phyloP scores from a whole-genome alignment of 2,797 vertebrate species.

The Cynopterus sphinx region DNA sequence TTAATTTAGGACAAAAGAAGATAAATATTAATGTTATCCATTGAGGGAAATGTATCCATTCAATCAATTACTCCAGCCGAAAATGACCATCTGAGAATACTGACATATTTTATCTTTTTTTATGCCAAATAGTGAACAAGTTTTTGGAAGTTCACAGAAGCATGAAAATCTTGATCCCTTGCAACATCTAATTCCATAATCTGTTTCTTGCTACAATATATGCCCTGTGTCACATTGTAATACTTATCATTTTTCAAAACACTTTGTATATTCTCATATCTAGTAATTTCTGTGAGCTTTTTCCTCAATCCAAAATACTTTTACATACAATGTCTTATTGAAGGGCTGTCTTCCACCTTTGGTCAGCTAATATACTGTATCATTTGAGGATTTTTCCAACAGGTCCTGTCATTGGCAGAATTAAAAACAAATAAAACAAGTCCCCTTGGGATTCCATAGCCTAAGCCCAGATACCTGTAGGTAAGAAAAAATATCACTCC shows the following conservation, averaged over 20 bases:
- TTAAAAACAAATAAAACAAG: not conserved
- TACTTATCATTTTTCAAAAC: not conserved
- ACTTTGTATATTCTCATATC: not conserved
- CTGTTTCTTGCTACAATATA: not conserved
- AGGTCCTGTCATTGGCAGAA: not conserved
- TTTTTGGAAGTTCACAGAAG: not conserved
- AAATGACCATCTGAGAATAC: not conserved
- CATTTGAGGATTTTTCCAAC: not conserved
- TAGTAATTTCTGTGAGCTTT: not conserved
- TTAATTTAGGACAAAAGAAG: not conserved
- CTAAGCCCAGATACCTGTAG: not conserved
- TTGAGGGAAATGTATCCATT: not conserved
- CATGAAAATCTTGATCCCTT: not conserved
- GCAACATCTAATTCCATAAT: not conserved
- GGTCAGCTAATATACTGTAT: not conserved
- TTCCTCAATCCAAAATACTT: not conserved
- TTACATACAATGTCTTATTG: not conserved
- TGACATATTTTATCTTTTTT: not conserved
- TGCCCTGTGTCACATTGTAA: not conserved
- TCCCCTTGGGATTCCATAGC: too few relatives aligned
- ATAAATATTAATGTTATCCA: not conserved
- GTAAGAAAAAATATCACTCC: not conserved
- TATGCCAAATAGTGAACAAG: not conserved
- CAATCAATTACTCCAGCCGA: not conserved
- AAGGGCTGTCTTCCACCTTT: not conserved